A percentile compares a stretch with the other conserved stretches of the same genome.
These are phyloP conservation scores for Drosophila aff. DNA, from an alignment of 1,140 invertebrate species.

Conservation along the genomic window DNA sequence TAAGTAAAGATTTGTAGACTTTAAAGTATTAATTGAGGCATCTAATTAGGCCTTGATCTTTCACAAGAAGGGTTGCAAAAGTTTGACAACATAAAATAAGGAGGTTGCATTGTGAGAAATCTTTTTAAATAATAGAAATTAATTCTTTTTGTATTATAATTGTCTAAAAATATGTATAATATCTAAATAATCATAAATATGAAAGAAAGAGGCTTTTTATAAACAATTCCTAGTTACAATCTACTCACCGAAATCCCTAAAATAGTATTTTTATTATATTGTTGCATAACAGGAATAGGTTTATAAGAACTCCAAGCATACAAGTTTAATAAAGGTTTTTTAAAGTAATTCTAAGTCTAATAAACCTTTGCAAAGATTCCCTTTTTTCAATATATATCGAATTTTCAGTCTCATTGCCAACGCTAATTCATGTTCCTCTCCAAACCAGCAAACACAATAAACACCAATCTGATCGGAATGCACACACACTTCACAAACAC, in stretches of 20 bases:
- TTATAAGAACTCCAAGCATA: background rate
- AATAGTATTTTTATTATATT: too few species aligned
- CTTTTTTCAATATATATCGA: background rate
- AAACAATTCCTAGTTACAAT: too few species aligned
- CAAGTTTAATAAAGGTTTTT: too few species aligned
- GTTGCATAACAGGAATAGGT: too few species aligned
- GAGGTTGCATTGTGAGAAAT: background rate
- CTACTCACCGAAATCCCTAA: too few species aligned
- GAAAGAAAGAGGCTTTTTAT: too few species aligned
- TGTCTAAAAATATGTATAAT: too few species aligned
- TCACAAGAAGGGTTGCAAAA: background rate
- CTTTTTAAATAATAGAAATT: background rate
- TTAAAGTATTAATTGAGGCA: background rate
- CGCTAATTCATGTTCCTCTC: conserved; percentile 26
- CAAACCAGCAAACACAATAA: conserved; percentile 12
- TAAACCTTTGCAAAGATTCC: background rate
- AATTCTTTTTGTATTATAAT: too few species aligned
- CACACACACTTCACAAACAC: conserved; percentile 12
- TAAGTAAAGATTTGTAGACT: conserved; percentile 6
- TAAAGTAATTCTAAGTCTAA: background rate
- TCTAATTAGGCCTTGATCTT: background rate
- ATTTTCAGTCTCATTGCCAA: conserved; percentile 37
- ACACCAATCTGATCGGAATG: background rate
- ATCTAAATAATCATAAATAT: too few species aligned
- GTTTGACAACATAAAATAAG: background rate